phyloP scores from a whole-genome alignment of 2,888 invertebrate genomes.

The Limenitis camilla region DNA sequence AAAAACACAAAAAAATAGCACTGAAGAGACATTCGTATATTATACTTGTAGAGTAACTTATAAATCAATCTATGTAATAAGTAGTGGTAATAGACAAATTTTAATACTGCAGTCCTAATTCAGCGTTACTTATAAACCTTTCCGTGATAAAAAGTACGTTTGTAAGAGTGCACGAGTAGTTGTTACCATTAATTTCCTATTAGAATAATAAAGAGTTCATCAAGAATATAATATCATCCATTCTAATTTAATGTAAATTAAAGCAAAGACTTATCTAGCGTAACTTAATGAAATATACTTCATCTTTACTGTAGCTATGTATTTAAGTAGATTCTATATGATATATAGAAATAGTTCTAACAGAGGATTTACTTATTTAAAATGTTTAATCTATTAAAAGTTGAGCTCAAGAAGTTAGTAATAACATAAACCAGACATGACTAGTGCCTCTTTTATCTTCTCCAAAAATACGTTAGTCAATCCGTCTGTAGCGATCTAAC shows the following conservation, averaged over 20 bases:
- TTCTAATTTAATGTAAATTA: slow-evolving; percentile 20
- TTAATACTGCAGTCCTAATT: slow-evolving; percentile 2
- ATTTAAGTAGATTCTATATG: slow-evolving; percentile 21
- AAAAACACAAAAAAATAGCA: slow-evolving; percentile 20
- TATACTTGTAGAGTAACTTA: background rate
- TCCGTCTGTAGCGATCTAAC: background rate
- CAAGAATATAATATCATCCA: slow-evolving; percentile 5
- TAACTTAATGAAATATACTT: slow-evolving; percentile 22
- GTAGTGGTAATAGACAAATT: slow-evolving; percentile 1
- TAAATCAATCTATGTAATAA: slow-evolving; percentile 7
- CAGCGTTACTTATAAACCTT: slow-evolving; percentile 1
- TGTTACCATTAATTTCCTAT: slow-evolving; percentile 4
- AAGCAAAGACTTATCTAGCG: slow-evolving; percentile 24
- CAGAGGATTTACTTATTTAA: background rate
- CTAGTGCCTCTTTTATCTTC: slow-evolving; percentile 32
- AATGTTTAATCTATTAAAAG: background rate
- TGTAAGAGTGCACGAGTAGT: slow-evolving; percentile 4
- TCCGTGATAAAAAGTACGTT: background rate
- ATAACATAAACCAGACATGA: slow-evolving; percentile 14
- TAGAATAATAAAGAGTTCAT: slow-evolving; percentile 2
- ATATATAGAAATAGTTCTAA: slow-evolving; percentile 1
- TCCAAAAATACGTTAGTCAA: background rate
- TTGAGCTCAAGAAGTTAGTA: background rate
- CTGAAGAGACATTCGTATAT: slow-evolving; percentile 7
- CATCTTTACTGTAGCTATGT: slow-evolving; percentile 26